phyloP scores from a whole-genome alignment of 2,888 invertebrate genomes.

The Abrostola tripartita region DNA sequence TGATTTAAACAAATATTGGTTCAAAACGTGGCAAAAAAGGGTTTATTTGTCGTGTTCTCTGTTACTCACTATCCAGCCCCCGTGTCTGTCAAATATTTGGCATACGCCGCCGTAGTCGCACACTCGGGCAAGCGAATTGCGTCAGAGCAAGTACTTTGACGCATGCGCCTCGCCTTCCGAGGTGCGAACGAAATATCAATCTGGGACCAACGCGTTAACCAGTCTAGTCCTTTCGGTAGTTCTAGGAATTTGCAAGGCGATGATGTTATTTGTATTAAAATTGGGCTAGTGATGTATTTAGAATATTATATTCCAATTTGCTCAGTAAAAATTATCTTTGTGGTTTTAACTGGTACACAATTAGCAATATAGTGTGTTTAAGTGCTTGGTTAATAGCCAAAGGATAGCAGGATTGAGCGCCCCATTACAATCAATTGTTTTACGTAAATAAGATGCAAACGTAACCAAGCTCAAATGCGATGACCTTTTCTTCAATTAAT shows the following conservation, averaged over 20 bases:
- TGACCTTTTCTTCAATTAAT: no score
- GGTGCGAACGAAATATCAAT: conserved; percentile 54
- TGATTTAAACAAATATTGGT: conserved; percentile 54
- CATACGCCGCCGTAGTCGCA: conserved; percentile 54
- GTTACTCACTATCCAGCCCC: conserved; percentile 55
- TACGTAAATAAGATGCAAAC: no score
- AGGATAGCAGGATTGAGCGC: no score
- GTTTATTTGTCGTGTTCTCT: conserved; percentile 57
- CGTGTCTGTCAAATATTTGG: conserved; percentile 62
- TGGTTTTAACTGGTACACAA: no score
- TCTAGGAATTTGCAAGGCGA: conserved; percentile 53
- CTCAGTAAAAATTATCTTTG: no score
- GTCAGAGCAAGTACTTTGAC: conserved; percentile 65
- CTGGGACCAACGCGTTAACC: conserved; percentile 45
- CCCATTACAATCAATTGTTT: no score
- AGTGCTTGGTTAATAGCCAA: no score
- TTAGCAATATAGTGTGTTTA: no score
- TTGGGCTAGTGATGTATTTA: conserved; percentile 18
- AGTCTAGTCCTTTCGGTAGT: conserved; percentile 46
- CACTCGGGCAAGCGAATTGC: conserved; percentile 60
- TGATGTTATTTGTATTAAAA: conserved; percentile 26
- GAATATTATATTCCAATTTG: no score
- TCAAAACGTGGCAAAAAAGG: conserved; percentile 56
- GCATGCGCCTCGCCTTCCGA: conserved; percentile 58
- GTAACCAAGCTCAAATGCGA: no score